A percentile compares a stretch with the other conserved stretches of the same genome.
These are phyloP conservation scores for Trichechus manatus DNA, from an alignment of 2,113 vertebrate species.

Conservation along the genomic window DNA sequence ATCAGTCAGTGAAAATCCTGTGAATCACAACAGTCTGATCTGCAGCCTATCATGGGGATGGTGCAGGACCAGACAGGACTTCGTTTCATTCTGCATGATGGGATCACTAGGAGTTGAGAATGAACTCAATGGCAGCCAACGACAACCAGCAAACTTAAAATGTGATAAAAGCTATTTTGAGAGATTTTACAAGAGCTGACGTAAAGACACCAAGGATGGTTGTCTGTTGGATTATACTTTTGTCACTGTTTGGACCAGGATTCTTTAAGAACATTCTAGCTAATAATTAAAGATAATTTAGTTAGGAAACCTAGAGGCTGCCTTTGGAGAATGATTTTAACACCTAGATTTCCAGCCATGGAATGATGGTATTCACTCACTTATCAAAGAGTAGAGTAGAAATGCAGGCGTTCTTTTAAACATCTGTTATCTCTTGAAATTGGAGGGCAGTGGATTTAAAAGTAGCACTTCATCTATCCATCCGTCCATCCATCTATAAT, in stretches of 20 bases:
- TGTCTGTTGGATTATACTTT: neutral
- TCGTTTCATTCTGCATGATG: neutral
- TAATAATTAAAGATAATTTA: neutral
- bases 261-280: neutral
- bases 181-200: neutral
- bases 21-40: neutral
- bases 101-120: neutral
- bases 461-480: neutral
- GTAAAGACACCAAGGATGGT: neutral
- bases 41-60: neutral
- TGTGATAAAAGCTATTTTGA: neutral
- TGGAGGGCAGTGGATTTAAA: conserved; percentile 2
- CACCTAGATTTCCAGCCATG: neutral
- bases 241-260: neutral
- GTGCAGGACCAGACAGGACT: neutral
- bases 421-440: neutral
- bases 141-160: neutral
- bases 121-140: neutral
- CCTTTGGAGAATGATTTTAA: neutral
- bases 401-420: neutral
- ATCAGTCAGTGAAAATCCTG: neutral
- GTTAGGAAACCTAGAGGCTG: neutral
- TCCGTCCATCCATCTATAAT: neutral
- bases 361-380: neutral
- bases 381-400: neutral